A percentile compares a stretch with the other conserved stretches of the same genome.
These are phyloP conservation scores for Drosophila sp. DNA, from an alignment of 1,140 invertebrate species.

Conservation along the genomic window DNA sequence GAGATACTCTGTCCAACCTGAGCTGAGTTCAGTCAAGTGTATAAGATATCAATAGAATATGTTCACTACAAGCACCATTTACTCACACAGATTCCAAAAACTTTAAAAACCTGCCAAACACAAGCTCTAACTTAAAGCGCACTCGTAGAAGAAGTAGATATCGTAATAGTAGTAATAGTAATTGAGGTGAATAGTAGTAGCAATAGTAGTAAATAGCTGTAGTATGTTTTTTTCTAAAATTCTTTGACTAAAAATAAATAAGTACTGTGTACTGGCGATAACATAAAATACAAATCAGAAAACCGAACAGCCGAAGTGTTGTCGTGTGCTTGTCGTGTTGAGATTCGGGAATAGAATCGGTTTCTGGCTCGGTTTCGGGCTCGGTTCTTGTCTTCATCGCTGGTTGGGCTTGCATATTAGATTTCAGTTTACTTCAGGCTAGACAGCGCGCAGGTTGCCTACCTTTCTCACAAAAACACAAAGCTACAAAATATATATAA, in stretches of 20 bases:
- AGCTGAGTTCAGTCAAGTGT: not conserved
- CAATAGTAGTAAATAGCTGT: not conserved
- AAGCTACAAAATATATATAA: not conserved
- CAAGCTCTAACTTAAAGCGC: not conserved
- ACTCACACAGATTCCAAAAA: not conserved
- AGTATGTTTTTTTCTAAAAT: slow-evolving; percentile 5
- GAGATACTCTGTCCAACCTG: not conserved
- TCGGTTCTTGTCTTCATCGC: slow-evolving; percentile 56
- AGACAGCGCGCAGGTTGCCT: slow-evolving; percentile 64
- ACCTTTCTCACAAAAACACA: not conserved
- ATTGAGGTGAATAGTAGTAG: not conserved
- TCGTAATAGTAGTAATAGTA: not conserved
- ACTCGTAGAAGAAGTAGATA: not conserved
- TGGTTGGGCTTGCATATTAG: slow-evolving; percentile 56
- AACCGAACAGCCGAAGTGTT: slow-evolving; percentile 13
- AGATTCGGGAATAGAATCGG: not conserved
- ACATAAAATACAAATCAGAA: slow-evolving; percentile 14
- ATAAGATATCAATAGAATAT: not conserved
- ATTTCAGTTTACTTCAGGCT: slow-evolving; percentile 74
- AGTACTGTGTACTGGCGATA: slow-evolving; percentile 19
- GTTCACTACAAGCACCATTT: not conserved
- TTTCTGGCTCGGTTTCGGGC: slow-evolving; percentile 12
- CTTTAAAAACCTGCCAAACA: not conserved
- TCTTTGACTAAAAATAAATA: slow-evolving; percentile 6
- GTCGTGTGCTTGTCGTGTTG: slow-evolving; percentile 2